Evolutionary conservation across 2,797 vertebrate genomes (phyloP), one percentile per base, ranked within the genome.

Genomic region (Picus viridis): DNA sequence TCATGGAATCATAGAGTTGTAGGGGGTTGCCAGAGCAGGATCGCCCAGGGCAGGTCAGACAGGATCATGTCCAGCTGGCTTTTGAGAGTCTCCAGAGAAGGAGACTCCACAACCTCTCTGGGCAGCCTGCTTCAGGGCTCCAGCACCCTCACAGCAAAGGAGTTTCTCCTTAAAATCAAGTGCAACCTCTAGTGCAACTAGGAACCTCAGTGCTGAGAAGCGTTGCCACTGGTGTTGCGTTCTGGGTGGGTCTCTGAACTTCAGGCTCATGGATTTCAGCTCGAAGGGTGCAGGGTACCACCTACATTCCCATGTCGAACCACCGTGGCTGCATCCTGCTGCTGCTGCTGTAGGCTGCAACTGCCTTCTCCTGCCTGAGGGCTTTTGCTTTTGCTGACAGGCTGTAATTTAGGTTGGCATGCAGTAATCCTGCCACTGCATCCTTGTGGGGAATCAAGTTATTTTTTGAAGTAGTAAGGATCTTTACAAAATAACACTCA

Each of bases 381-480:
- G 58, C 27, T 94, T 92, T 93, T 90, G 51, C 53, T 89, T 59
- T 27, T 71, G 39, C 71, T 69, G 90, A 59, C 82, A 93, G 39
- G 70, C 56, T 89, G 19, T 90, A 92, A 96, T 96, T 94, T 86
- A 45, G 53, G 59, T 39, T 92, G 63, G 39, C 65, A 57, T n/a
- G 57, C 56, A 88, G 29, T 70, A 89, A 90, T 83, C 85, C 63
- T 73, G 56, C 43, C 16, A 10, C 34, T 4, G 29, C 67, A 24
- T 54, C 34, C 67, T 85, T 74, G 57, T 56, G 27, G 41, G 57
- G 72, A 88, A 89, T 34, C 39, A 88, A 83, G 8, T 36, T 92
- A 41, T 72, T 81, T 93, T 93, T 78, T 67, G 83, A 86, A 83
- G 47, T 67, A 34, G 9, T 45, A 78, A 47, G 23, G 74, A 62